These are phyloP conservation scores for Tupiocoris notatus DNA, from an alignment of 2,888 invertebrate species.

Conservation along the genomic window DNA sequence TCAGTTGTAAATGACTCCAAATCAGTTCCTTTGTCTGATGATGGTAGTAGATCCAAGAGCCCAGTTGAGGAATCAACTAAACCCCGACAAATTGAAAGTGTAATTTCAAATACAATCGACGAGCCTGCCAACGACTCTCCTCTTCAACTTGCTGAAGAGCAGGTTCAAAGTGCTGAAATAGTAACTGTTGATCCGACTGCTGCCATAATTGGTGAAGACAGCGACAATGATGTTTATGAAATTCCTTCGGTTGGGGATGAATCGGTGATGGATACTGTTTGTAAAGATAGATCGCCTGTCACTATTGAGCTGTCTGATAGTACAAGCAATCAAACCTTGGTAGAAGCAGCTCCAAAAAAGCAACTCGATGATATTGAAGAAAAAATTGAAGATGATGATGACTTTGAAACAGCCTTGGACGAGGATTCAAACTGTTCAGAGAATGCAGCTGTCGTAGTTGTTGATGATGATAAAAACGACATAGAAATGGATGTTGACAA, in stretches of 20 bases:
- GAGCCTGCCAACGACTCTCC: conserved; percentile 2
- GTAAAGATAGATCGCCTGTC: not conserved
- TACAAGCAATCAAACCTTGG: not conserved
- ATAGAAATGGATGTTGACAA: not conserved
- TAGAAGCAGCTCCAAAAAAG: not conserved
- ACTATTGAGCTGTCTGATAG: not conserved
- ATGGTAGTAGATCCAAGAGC: not conserved
- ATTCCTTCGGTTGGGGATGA: no score
- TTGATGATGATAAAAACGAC: not conserved
- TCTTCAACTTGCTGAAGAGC: conserved; percentile 25
- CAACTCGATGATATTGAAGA: not conserved
- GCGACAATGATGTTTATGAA: conserved; percentile 10
- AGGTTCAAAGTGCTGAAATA: conserved; percentile 40
- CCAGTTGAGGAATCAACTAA: no score
- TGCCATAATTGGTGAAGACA: conserved; percentile 26
- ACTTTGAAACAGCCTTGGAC: not conserved
- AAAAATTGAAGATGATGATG: not conserved
- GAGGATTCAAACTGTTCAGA: not conserved
- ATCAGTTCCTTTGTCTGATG: not conserved
- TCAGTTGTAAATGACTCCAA: not conserved
- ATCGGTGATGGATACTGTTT: no score
- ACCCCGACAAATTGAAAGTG: not conserved
- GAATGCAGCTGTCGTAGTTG: not conserved
- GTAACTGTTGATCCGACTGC: conserved; percentile 36
- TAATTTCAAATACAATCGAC: not conserved